These are phyloP conservation scores for Setophaga petechia DNA, from an alignment of 2,113 vertebrate genomes.

Conservation along the genomic window DNA sequence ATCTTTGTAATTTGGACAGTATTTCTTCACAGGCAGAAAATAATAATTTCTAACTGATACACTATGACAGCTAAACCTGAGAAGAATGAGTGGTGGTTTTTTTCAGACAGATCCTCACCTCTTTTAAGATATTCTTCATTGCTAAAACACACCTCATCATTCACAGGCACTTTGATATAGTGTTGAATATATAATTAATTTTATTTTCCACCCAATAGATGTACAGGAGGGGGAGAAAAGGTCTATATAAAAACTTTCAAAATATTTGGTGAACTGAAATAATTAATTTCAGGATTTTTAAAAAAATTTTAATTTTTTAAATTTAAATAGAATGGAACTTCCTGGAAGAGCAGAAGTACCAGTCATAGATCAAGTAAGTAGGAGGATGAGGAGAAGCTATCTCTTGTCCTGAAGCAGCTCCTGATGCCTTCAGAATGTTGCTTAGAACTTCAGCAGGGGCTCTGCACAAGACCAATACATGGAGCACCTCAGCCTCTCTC, in stretches of 20 bases:
- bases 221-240: accelerated
- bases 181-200: conserved; percentile 11
- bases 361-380: neutral
- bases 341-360: neutral
- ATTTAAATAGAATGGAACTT: neutral
- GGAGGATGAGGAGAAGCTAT: neutral
- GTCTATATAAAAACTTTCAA: conserved; percentile 11
- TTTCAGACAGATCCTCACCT: neutral
- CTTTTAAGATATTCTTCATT: neutral
- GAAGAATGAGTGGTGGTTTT: accelerated
- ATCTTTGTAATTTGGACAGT: neutral
- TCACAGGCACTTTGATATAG: neutral
- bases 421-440: neutral
- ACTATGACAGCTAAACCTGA: neutral
- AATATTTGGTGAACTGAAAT: conserved; percentile 45
- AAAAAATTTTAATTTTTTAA: too few relatives aligned
- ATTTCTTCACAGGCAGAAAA: neutral
- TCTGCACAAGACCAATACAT: neutral
- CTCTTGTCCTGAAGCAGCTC: neutral
- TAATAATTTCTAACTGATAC: neutral
- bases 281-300: conserved; percentile 14
- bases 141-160: neutral
- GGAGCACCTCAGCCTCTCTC: neutral
- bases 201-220: neutral
- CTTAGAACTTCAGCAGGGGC: neutral